phyloP scores from a whole-genome alignment of 2,113 vertebrate genomes.

The Dicerorhinus sumatrensis region DNA sequence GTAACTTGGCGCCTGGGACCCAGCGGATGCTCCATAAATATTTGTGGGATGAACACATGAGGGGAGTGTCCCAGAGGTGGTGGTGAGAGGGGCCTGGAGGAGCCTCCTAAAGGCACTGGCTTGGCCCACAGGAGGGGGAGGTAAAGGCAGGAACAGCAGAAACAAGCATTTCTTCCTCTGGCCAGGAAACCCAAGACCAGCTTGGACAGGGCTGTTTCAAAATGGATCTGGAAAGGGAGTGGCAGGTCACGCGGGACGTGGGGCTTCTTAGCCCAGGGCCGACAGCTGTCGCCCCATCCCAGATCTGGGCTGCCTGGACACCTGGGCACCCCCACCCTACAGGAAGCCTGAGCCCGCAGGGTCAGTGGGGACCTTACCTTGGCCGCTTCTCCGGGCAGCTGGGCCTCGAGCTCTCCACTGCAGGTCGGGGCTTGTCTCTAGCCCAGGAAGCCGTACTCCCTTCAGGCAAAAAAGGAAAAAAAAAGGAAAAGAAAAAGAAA shows the following conservation, averaged over 20 bases:
- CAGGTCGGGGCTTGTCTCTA: slow-evolving; percentile 86
- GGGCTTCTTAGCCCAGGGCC: neutral
- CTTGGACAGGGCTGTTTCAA: slow-evolving; percentile 50
- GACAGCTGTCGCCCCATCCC: neutral
- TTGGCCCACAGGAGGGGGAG: neutral
- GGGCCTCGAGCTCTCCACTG: slow-evolving; percentile 75
- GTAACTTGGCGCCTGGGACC: neutral
- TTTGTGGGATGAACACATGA: neutral
- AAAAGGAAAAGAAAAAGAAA: slow-evolving; percentile 62
- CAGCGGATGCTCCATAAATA: slow-evolving; percentile 19
- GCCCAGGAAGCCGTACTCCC: slow-evolving; percentile 83
- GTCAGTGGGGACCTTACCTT: slow-evolving; percentile 79
- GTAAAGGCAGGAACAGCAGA: neutral
- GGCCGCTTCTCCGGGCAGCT: neutral
- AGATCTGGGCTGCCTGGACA: neutral
- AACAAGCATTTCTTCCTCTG: neutral
- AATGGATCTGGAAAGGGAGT: slow-evolving; percentile 50
- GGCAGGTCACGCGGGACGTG: neutral
- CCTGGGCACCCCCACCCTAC: neutral
- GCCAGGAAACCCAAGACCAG: slow-evolving; percentile 24
- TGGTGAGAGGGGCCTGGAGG: neutral
- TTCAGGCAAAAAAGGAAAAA: slow-evolving; percentile 79
- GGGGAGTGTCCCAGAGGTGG: neutral
- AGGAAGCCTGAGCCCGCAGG: neutral
- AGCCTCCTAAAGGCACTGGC: neutral